phyloP scores from a whole-genome alignment of 1,140 invertebrate genomes.

The Drosophila cardini region DNA sequence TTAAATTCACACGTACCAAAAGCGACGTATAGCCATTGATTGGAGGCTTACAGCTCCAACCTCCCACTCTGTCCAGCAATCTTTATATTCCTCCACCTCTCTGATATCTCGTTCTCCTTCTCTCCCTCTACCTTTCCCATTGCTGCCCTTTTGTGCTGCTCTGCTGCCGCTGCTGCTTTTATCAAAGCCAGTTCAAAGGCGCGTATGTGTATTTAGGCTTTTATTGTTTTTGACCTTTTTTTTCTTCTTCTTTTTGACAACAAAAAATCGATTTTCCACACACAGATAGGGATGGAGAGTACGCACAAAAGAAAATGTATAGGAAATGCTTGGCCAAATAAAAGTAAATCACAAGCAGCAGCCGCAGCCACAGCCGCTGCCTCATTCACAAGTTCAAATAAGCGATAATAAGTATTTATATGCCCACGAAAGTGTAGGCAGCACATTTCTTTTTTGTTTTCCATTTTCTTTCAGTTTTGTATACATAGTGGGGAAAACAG shows the following conservation, averaged over 20 bases:
- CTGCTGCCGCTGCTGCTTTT: conserved; percentile 52
- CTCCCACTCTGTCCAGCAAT: conserved; percentile 17
- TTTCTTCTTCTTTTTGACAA: conserved; percentile 57
- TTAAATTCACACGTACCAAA: conserved; percentile 84
- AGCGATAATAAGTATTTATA: conserved; percentile 84
- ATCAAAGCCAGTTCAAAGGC: conserved; percentile 81
- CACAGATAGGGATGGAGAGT: conserved; percentile 10
- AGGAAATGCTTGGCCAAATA: conserved; percentile 59
- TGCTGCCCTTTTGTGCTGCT: conserved; percentile 30
- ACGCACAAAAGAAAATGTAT: conserved; percentile 33
- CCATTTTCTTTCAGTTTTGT: conserved; percentile 13
- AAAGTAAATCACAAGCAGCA: conserved; percentile 71
- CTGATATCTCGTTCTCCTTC: background rate
- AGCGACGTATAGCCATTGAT: conserved; percentile 83
- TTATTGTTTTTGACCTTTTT: conserved; percentile 83
- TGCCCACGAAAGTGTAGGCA: conserved; percentile 47
- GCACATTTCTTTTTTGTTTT: conserved; percentile 33
- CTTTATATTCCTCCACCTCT: conserved; percentile 34
- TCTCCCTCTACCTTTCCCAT: background rate
- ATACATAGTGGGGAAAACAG: conserved; percentile 43
- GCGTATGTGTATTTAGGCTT: conserved; percentile 81
- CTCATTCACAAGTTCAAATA: conserved; percentile 79
- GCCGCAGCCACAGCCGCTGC: conserved; percentile 17
- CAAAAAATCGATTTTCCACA: conserved; percentile 73
- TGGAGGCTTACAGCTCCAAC: conserved; percentile 60